A percentile compares a stretch with the other conserved stretches of the same genome.
Evolutionary conservation across 2,113 vertebrate species (phyloP).

Genomic region (Notothenia coriiceps): DNA sequence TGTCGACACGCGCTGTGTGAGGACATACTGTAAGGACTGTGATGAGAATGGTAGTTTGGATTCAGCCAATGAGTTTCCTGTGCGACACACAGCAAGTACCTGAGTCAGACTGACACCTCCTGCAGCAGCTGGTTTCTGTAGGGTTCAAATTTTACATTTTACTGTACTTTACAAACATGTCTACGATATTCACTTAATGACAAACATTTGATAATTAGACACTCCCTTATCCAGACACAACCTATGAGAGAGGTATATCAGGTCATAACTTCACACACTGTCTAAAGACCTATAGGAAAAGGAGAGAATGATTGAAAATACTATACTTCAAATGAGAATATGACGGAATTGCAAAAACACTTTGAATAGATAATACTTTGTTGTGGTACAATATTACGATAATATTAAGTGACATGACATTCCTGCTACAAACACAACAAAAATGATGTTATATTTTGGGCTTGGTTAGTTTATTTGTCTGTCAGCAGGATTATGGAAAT

Average conservation of each 20-base stretch:
- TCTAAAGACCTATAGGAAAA: background rate
- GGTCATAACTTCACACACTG: slow-evolving; percentile 5
- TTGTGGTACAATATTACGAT: background rate
- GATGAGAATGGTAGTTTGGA: slow-evolving; percentile 59
- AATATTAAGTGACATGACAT: background rate
- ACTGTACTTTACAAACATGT: slow-evolving; percentile 71
- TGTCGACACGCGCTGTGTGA: slow-evolving; percentile 33
- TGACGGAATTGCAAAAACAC: background rate
- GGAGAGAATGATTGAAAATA: slow-evolving; percentile 3
- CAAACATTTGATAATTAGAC: slow-evolving; percentile 27
- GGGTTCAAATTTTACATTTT: slow-evolving; percentile 86
- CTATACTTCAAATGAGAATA: background rate
- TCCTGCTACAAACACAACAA: background rate
- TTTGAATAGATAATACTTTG: background rate
- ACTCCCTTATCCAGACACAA: slow-evolving; percentile 7
- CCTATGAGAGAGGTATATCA: background rate
- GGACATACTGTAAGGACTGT: slow-evolving; percentile 26
- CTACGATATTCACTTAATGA: slow-evolving; percentile 52
- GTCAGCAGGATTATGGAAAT: too few relatives aligned
- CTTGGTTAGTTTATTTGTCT: too few relatives aligned
- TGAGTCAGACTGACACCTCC: slow-evolving; percentile 86
- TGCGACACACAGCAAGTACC: slow-evolving; percentile 80
- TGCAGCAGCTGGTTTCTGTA: slow-evolving; percentile 86
- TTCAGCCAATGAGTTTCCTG: slow-evolving; percentile 64
- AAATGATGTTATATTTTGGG: background rate